phyloP scores from a whole-genome alignment of 2,888 invertebrate genomes.

The Polyploca ridens region DNA sequence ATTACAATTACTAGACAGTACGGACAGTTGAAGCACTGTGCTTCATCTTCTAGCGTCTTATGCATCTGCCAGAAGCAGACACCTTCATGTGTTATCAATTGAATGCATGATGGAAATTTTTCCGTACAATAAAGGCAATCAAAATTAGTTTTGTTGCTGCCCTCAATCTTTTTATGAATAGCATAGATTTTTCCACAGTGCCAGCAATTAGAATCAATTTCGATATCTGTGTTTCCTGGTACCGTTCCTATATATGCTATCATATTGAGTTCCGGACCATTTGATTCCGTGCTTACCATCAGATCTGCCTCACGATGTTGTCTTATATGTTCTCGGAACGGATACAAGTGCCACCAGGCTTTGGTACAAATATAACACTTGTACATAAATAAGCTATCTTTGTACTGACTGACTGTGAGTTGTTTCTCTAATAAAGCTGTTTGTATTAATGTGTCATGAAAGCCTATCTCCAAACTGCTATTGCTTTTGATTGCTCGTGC shows the following conservation, averaged over 20 bases:
- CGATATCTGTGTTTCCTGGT: too few relatives aligned
- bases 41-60: neutral
- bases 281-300: too few relatives aligned
- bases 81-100: constrained; percentile 18
- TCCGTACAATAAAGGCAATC: constrained; percentile 32
- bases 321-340: constrained; percentile 49
- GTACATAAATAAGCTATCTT: constrained; percentile 47
- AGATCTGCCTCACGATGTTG: too few relatives aligned
- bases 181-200: constrained; percentile 41
- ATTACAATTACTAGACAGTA: constrained; percentile 16
- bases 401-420: constrained; percentile 26
- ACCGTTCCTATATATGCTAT: too few relatives aligned
- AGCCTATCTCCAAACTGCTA: neutral
- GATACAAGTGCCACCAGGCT: constrained; percentile 56
- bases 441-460: constrained; percentile 31
- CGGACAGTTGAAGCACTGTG: constrained; percentile 8
- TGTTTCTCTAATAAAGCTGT: constrained; percentile 35
- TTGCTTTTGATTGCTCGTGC: neutral
- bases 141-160: constrained; percentile 24
- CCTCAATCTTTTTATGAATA: constrained; percentile 17
- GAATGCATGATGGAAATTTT: constrained; percentile 35
- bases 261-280: too few relatives aligned
- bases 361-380: constrained; percentile 57
- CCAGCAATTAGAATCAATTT: too few relatives aligned
- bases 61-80: neutral